phyloP scores from a whole-genome alignment of 2,113 vertebrate genomes.

The Bubo scandiacus region DNA sequence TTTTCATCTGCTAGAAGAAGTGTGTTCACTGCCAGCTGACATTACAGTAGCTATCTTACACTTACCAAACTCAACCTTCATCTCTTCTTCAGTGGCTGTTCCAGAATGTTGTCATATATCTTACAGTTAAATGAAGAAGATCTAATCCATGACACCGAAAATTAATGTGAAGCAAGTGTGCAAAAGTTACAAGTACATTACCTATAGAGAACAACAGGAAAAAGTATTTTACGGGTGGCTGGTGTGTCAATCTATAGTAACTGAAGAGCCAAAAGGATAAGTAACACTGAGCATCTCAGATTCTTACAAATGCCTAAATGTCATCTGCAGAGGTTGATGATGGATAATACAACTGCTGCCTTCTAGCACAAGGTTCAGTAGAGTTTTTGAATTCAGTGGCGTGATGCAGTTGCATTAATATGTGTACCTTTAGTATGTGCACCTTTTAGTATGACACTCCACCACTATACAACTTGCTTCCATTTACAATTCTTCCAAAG shows the following conservation, averaged over 20 bases:
- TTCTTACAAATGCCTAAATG: background rate
- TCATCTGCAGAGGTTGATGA: background rate
- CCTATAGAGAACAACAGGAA: background rate
- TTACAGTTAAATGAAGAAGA: background rate
- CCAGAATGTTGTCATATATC: background rate
- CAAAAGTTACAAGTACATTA: background rate
- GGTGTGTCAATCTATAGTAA: background rate
- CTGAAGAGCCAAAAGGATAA: background rate
- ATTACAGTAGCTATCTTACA: background rate
- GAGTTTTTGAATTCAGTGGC: background rate
- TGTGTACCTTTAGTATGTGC: background rate
- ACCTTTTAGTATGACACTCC: background rate
- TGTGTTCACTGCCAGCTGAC: background rate
- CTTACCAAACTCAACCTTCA: background rate
- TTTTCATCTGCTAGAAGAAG: background rate
- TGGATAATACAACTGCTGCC: background rate
- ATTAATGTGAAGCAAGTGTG: background rate
- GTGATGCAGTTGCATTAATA: background rate
- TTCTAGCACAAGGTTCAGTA: background rate
- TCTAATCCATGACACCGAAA: background rate
- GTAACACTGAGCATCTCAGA: background rate
- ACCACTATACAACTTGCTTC: background rate
- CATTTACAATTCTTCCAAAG: background rate
- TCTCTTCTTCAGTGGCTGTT: background rate
- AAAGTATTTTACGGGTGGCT: background rate